Base-by-base conservation (phyloP, 2,113 vertebrate genomes). In the Saccopteryx leptura region DNA sequence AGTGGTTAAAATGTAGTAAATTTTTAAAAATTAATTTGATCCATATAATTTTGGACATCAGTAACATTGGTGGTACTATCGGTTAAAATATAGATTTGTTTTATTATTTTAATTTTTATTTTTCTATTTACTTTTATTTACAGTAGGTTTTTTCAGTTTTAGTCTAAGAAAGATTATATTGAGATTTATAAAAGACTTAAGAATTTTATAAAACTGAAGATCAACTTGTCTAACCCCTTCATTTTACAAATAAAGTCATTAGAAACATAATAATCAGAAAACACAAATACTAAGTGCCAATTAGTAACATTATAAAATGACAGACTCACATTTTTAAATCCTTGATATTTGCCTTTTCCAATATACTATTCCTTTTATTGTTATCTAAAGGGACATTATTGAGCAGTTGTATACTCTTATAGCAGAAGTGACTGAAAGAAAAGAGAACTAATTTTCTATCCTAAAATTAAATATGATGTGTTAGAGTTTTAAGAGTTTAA, bases 61-160 rank as follows among this genome's bases (percentile, higher is more conserved):
- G 58, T 26, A 46, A 85, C 14, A 82, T 68, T 82, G 61, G 0
- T 81, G 4, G 23, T 52, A 28, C 71, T 86, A n/a, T 65, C 4
- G 78, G 9, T 86, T 86, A 82, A 54, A 83, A 54, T 76, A 66
- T 0, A 46, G 0, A 12, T 46, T 5, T 65, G 2, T 17, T 91
- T 54, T 48, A 21, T n/a, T 60, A 21, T 83, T 60, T 12, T 9
- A 58, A 60, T 39, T 74, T 39, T 39, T 78, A 26, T 21, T 52
- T 92, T 17, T 46, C 48, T 79, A 74, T 79, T 84, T 7, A 52
- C 19, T 74, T 83, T 54, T 83, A 15, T 65, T 88, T 94, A 2
- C 8, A 52, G 1, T 72, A 8, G 2, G 4, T 65, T 14, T 10
- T 78, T 76, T 90, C 5, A 21, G 9, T 88, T 78, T 68, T 54